Conservation (phyloP, 2,888 invertebrate genomes). For the Apoda limacodes region DNA sequence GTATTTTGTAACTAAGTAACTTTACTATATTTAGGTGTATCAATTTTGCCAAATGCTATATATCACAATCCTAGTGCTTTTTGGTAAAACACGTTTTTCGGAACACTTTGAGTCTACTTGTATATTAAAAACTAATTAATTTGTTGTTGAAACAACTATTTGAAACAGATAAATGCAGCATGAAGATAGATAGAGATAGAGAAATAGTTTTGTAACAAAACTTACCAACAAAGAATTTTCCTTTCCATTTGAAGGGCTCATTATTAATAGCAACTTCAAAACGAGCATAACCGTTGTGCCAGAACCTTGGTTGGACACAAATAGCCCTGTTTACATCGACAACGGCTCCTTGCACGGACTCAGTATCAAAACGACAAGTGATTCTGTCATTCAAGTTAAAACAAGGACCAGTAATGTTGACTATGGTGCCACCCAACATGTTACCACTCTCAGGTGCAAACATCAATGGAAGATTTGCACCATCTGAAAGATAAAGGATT, state of each 20-base stretch:
- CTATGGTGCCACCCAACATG: slow-evolving; percentile 96
- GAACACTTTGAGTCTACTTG: too few relatives aligned
- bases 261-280: slow-evolving; percentile 88
- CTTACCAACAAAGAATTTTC: slow-evolving; percentile 91
- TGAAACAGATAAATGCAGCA: neutral
- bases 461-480: slow-evolving; percentile 82
- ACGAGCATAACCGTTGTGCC: slow-evolving; percentile 89
- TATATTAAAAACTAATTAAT: too few relatives aligned
- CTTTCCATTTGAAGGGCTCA: slow-evolving; percentile 88
- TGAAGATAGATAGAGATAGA: too few relatives aligned
- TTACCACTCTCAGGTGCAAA: slow-evolving; percentile 97
- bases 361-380: slow-evolving; percentile 86
- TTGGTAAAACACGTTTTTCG: too few relatives aligned
- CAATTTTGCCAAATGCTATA: too few relatives aligned
- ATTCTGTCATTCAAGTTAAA: slow-evolving; percentile 82
- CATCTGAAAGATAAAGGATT: slow-evolving; percentile 63
- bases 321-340: slow-evolving; percentile 86
- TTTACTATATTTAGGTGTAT: neutral
- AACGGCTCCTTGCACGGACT: slow-evolving; percentile 81
- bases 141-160: too few relatives aligned
- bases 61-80: too few relatives aligned
- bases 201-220: slow-evolving; percentile 5
- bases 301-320: slow-evolving; percentile 89
- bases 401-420: slow-evolving; percentile 97
- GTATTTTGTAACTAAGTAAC: neutral